Conservation (phyloP, 2,888 invertebrate species). For the Drosophila meridiana region DNA sequence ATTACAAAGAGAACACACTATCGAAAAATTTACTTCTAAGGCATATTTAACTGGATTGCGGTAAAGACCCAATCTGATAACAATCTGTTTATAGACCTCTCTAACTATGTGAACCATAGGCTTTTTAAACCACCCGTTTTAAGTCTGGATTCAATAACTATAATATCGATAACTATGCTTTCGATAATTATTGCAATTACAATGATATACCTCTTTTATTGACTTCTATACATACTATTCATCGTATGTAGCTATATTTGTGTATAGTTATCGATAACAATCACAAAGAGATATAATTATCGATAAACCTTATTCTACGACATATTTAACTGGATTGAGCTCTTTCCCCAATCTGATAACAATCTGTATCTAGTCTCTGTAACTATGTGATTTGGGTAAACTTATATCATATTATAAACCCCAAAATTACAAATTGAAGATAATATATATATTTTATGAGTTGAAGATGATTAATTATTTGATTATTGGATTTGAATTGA, state of each 20-base stretch:
- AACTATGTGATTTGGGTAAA: not conserved
- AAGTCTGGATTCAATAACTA: not conserved
- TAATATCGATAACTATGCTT: not conserved
- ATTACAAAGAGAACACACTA: not conserved
- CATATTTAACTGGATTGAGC: no score
- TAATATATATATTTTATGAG: not conserved
- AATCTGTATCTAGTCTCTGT: not conserved
- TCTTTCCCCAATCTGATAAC: not conserved
- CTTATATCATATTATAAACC: no score
- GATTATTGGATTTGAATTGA: slow-evolving; percentile 8
- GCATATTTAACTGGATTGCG: no score
- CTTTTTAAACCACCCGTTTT: no score
- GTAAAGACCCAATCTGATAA: no score
- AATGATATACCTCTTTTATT: not conserved
- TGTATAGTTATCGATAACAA: not conserved
- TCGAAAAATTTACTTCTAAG: no score
- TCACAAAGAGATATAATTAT: not conserved
- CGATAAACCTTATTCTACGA: not conserved
- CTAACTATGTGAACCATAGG: no score
- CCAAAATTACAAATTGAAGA: not conserved
- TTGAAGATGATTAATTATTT: not conserved
- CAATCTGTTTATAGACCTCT: no score
- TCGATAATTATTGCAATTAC: not conserved
- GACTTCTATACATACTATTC: not conserved
- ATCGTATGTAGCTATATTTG: not conserved